These are phyloP conservation scores for Aleiodes alternator DNA, from an alignment of 2,888 invertebrate genomes.

Conservation along the genomic window DNA sequence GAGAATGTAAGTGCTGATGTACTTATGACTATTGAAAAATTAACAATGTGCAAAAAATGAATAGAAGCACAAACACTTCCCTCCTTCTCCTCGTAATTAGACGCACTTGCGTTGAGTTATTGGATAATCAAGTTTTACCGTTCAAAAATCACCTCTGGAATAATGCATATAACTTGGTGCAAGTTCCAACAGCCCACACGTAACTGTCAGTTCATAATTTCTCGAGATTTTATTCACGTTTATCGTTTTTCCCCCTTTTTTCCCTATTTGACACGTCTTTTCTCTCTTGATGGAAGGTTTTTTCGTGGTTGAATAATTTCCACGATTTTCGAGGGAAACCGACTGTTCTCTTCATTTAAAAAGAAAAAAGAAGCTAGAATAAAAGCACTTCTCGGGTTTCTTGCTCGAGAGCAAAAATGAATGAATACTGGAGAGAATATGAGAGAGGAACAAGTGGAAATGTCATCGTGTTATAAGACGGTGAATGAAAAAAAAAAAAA, in stretches of 20 bases:
- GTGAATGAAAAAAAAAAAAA: not conserved
- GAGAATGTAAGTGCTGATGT: constrained; percentile 10
- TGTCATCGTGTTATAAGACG: constrained; percentile 6
- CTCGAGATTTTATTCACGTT: not conserved
- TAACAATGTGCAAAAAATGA: constrained; percentile 3
- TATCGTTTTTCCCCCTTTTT: not conserved
- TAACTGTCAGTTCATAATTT: constrained; percentile 32
- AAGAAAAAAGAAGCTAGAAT: not conserved
- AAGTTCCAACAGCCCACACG: constrained; percentile 42
- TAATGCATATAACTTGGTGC: not conserved
- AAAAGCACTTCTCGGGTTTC: not conserved
- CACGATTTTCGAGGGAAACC: too few species aligned
- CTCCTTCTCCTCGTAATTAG: constrained; percentile 51
- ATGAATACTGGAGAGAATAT: not conserved
- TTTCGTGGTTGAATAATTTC: not conserved
- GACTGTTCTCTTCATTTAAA: not conserved
- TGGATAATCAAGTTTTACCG: constrained; percentile 59
- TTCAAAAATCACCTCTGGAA: constrained; percentile 45
- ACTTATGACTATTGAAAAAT: constrained; percentile 22
- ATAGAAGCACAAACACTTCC: constrained; percentile 44
- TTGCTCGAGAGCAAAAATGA: not conserved
- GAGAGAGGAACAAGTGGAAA: constrained; percentile 20
- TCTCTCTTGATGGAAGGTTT: constrained; percentile 50
- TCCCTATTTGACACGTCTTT: constrained; percentile 45
- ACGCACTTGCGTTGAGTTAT: constrained; percentile 52